phyloP scores from a whole-genome alignment of 1,140 invertebrate species.

The Lysiphlebus fabarum region DNA sequence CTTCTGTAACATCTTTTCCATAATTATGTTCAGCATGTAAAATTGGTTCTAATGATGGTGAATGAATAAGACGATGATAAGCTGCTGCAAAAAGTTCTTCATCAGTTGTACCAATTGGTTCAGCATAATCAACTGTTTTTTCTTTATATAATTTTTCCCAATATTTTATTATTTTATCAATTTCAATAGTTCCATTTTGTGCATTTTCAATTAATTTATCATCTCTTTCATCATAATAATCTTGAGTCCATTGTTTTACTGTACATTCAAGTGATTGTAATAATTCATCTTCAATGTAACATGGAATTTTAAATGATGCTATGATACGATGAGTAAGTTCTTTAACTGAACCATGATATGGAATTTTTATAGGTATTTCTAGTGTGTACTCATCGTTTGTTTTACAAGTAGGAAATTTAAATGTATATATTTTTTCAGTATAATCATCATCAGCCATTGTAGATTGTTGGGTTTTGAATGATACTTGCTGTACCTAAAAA shows the following conservation, averaged over 20 bases:
- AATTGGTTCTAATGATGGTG: slow-evolving; percentile 73
- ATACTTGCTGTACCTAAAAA: too few relatives aligned
- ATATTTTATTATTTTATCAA: slow-evolving; percentile 66
- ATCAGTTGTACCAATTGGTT: slow-evolving; percentile 69
- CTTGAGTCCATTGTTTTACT: slow-evolving; percentile 55
- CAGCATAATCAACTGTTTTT: slow-evolving; percentile 64
- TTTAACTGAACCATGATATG: slow-evolving; percentile 57
- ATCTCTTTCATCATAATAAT: slow-evolving; percentile 59
- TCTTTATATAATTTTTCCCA: slow-evolving; percentile 70
- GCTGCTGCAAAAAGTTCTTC: slow-evolving; percentile 76
- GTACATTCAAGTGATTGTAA: slow-evolving; percentile 53
- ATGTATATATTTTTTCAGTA: slow-evolving; percentile 56
- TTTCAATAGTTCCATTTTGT: slow-evolving; percentile 57
- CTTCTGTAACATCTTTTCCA: slow-evolving; percentile 67
- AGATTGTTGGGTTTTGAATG: too few relatives aligned
- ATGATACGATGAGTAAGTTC: slow-evolving; percentile 68
- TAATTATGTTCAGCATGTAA: slow-evolving; percentile 76
- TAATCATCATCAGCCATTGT: slow-evolving; percentile 46
- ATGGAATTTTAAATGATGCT: slow-evolving; percentile 68
- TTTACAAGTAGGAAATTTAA: slow-evolving; percentile 61
- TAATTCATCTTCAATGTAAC: slow-evolving; percentile 63
- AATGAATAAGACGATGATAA: slow-evolving; percentile 80
- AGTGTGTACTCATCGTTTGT: slow-evolving; percentile 59
- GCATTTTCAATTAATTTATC: slow-evolving; percentile 56
- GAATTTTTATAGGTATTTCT: slow-evolving; percentile 63